Evolutionary conservation across 2,113 vertebrate genomes (phyloP), one percentile per base, ranked within the genome.

Genomic region (Callaeas wilsoni): DNA sequence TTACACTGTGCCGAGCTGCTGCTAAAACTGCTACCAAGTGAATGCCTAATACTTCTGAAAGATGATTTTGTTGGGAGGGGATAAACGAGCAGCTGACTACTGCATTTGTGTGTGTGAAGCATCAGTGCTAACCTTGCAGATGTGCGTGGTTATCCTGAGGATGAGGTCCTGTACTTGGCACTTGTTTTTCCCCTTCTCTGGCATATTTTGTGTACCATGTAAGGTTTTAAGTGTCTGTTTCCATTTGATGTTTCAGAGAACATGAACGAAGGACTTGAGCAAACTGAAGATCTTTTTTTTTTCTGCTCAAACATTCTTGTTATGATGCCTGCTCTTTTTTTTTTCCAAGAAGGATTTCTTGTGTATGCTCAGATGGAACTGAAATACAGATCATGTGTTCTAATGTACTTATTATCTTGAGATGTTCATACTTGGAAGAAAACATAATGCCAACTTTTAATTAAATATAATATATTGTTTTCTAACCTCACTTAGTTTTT

Each of bases 401-500:
- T 79, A 78, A 90, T 83, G 81, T 94, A 63, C 37, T 93, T 13
- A 17, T 67, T 76, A 65, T 32, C 39, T 52, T 62, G 44, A 12
- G 94, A 41, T 67, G 62, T 85, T 85, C 84, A 57, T 73, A 82
- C 39, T 89, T 88, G 23, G 65, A 70, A 93, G 71, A 91, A 92
- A 91, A 52, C 67, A 18, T 55, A 80, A 87, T 83, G 39, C n/a
- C 63, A 78, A 32, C 70, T 83, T 93, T 83, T 46, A 92, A 92
- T 97, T 94, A 96, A 96, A 96, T 75, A 75, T 63, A 69, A 78
- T 76, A 59, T 94, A 94, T 93, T 81, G 71, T 94, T 97, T 96
- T 92, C 65, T 95, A 91, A 94, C 71, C 26, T 69, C 39, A 44
- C 10, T 91, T 82, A 80, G 59, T 93, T 87, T 96, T n/a, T 95